Evolutionary conservation across 1,140 invertebrate genomes (phyloP), one percentile per base, ranked within the genome.

Genomic region (Monomorium pharaonis): DNA sequence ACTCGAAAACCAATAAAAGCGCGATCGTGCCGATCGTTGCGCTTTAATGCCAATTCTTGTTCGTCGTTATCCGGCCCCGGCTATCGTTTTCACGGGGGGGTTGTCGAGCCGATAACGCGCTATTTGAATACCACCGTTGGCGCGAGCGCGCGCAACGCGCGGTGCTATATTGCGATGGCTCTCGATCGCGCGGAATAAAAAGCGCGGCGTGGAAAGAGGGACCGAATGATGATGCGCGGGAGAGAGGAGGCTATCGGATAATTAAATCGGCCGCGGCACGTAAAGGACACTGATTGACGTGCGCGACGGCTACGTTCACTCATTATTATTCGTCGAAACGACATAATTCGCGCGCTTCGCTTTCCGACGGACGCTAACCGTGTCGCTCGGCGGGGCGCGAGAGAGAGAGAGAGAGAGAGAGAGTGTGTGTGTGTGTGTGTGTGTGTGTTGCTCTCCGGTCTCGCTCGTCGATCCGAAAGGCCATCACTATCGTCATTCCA

Each of bases 291-390:
- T 94, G 94, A 94, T 94, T 94, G 94, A 95, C 94, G 92, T 92
- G 86, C 86, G 86, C 89, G 78, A 83, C 89, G 88, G 88, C 86
- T 77, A 85, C 87, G 91, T 78, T 85, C 92, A 92, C 93, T 94
- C 93, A 94, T 94, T 94, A 94, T 95, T 94, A 94, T 94, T 94
- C 93, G 94, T 93, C 89, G 93, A 88, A 90, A 91, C 89, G 92
- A 93, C 92, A 94, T 93, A 92, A 94, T 94, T 93, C 92, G 91
- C 88, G 76, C 62, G 89, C 72, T 90, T 91, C 87, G 92, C 92
- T 93, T 93, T 93, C 92, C 91, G 90, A 90, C 90, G 90, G 86
- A 84, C 87, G 90, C 88, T 91, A 89, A 86, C 85, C 85, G 78
- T 85, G 76, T 84, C 77, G 85, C 63, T 81, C 88, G 47, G 14